Conservation (phyloP, 2,888 invertebrate species). For the Laothoe populi region DNA sequence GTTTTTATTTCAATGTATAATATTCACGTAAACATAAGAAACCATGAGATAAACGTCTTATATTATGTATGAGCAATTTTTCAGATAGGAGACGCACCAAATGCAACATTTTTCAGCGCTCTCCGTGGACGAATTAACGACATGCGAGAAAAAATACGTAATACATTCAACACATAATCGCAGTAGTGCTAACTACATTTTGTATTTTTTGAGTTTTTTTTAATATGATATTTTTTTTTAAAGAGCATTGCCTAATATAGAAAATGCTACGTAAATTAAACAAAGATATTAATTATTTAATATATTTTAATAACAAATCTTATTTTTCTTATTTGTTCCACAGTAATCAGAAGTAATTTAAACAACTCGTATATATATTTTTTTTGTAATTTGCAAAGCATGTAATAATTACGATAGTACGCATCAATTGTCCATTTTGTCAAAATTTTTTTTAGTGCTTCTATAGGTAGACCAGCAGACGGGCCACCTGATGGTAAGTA, state of each 20-base stretch:
- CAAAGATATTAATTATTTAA: not conserved
- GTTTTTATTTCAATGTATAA: too few species aligned
- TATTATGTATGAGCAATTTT: constrained; percentile 29
- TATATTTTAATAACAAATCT: not conserved
- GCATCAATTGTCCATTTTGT: too few species aligned
- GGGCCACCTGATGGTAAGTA: too few species aligned
- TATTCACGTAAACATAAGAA: too few species aligned
- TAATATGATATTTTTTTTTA: not conserved
- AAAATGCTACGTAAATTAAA: constrained; percentile 5
- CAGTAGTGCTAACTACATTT: too few species aligned
- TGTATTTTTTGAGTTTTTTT: not conserved
- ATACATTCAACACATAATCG: constrained; percentile 1
- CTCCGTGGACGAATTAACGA: not conserved
- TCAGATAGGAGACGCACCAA: constrained; percentile 40
- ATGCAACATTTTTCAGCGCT: constrained; percentile 26
- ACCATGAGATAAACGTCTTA: too few species aligned
- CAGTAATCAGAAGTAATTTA: not conserved
- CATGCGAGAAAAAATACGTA: constrained; percentile 3
- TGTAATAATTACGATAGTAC: not conserved
- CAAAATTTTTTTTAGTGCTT: too few species aligned
- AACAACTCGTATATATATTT: not conserved
- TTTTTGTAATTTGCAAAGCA: not conserved
- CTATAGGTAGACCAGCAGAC: too few species aligned
- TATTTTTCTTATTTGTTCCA: not conserved
- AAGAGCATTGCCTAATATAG: not conserved